Percentiles rank a stretch among this genome's conserved stretches.
Conservation (phyloP, 2,113 vertebrate species). For the Eulemur macaco region DNA sequence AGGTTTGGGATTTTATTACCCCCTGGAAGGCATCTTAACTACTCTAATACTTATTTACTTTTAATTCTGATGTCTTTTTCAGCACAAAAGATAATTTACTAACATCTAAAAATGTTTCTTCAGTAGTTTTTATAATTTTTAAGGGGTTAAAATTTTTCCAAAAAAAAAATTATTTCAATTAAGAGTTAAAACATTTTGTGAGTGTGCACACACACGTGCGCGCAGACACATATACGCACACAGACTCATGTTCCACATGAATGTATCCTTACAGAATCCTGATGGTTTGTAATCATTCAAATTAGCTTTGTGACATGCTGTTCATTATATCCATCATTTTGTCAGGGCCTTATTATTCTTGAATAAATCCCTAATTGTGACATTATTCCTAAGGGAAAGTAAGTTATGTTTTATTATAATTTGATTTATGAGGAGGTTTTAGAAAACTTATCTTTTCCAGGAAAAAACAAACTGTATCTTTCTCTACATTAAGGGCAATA, state of each 20-base stretch:
- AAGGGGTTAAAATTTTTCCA: background rate
- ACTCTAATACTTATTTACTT: background rate
- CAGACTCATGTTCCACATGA: background rate
- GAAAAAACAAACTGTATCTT: background rate
- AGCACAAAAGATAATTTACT: background rate
- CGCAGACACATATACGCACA: background rate
- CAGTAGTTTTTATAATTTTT: background rate
- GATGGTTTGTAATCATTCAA: background rate
- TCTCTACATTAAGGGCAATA: background rate
- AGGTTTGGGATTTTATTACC: background rate
- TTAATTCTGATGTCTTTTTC: constrained; percentile 28
- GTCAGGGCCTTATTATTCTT: background rate
- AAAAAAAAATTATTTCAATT: background rate
- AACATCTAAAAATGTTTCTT: background rate
- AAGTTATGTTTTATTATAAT: background rate
- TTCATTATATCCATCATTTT: background rate
- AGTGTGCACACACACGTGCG: background rate
- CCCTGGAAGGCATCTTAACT: background rate
- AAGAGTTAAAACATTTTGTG: background rate
- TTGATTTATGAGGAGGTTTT: background rate
- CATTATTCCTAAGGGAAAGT: background rate
- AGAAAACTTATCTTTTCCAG: background rate
- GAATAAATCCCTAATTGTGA: background rate
- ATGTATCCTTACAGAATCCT: background rate
- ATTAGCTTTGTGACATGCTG: background rate